phyloP scores from a whole-genome alignment of 2,888 invertebrate species.

The Nemotelus nigrinus region DNA sequence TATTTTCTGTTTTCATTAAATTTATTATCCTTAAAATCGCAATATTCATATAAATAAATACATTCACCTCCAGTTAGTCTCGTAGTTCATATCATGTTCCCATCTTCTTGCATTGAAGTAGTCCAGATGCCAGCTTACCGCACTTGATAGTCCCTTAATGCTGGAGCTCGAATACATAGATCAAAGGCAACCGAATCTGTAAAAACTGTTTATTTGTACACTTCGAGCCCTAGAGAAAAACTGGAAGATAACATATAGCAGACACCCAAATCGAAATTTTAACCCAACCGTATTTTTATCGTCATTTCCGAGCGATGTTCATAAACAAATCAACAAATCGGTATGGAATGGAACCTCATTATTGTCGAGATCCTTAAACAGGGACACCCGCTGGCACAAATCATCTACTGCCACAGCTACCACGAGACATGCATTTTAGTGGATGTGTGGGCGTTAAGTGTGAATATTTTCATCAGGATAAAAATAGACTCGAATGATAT shows the following conservation, averaged over 20 bases:
- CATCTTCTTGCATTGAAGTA: background rate
- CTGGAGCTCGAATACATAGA: background rate
- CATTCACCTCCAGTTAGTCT: too few relatives aligned
- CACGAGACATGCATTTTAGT: too few relatives aligned
- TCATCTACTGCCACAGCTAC: constrained; percentile 2
- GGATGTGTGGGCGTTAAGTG: too few relatives aligned
- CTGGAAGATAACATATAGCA: constrained; percentile 18
- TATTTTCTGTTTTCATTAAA: background rate
- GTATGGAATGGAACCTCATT: background rate
- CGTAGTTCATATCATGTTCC: too few relatives aligned
- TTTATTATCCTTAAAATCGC: too few relatives aligned
- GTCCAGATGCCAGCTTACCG: constrained; percentile 1
- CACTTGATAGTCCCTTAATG: background rate
- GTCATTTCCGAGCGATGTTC: background rate
- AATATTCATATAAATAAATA: too few relatives aligned
- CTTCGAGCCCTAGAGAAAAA: constrained; percentile 13
- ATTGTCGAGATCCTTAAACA: background rate
- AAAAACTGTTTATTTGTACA: constrained; percentile 26
- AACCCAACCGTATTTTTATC: constrained; percentile 21
- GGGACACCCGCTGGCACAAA: constrained; percentile 22
- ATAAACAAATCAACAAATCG: constrained; percentile 15
- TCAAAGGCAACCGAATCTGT: constrained; percentile 11
- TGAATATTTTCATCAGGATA: too few relatives aligned
- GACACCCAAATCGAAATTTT: constrained; percentile 5
- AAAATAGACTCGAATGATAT: too few relatives aligned